phyloP scores from a whole-genome alignment of 1,140 invertebrate genomes.

The Calliopsis andreniformis region DNA sequence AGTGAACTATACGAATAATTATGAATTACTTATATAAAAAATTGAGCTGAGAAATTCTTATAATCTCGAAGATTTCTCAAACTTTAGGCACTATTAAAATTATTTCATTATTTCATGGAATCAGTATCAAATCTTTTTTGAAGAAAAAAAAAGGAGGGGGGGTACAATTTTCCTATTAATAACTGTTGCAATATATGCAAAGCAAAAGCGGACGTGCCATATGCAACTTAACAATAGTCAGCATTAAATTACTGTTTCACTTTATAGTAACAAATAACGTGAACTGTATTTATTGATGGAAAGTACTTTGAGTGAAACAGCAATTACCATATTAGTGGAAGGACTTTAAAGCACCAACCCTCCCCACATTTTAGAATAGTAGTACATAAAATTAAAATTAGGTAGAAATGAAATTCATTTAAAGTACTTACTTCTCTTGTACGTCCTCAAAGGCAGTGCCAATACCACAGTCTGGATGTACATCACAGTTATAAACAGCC shows the following conservation, averaged over 20 bases:
- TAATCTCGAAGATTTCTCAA: too few species aligned
- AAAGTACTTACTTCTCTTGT: slow-evolving; percentile 84
- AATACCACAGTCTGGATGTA: slow-evolving; percentile 83
- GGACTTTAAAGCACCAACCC: slow-evolving; percentile 56
- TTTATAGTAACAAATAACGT: slow-evolving; percentile 5
- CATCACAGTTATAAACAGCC: slow-evolving; percentile 83
- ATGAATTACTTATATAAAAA: too few species aligned
- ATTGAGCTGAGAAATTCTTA: too few species aligned
- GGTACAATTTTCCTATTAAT: slow-evolving; percentile 20
- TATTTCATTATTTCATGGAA: too few species aligned
- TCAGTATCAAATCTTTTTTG: not conserved
- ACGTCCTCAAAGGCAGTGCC: slow-evolving; percentile 82
- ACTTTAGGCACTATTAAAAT: too few species aligned
- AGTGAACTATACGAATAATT: too few species aligned
- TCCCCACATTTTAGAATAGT: slow-evolving; percentile 25
- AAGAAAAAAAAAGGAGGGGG: not conserved
- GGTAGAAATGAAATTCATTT: slow-evolving; percentile 16
- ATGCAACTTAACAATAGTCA: slow-evolving; percentile 62
- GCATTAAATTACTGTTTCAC: slow-evolving; percentile 57
- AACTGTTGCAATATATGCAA: slow-evolving; percentile 46
- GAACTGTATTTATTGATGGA: too few species aligned
- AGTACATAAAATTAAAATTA: slow-evolving; percentile 20
- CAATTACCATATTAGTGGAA: slow-evolving; percentile 69
- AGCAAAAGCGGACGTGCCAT: slow-evolving; percentile 72
- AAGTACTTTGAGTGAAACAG: slow-evolving; percentile 51